These are phyloP conservation scores for Scomber colias DNA, from an alignment of 2,113 vertebrate genomes.

Conservation along the genomic window DNA sequence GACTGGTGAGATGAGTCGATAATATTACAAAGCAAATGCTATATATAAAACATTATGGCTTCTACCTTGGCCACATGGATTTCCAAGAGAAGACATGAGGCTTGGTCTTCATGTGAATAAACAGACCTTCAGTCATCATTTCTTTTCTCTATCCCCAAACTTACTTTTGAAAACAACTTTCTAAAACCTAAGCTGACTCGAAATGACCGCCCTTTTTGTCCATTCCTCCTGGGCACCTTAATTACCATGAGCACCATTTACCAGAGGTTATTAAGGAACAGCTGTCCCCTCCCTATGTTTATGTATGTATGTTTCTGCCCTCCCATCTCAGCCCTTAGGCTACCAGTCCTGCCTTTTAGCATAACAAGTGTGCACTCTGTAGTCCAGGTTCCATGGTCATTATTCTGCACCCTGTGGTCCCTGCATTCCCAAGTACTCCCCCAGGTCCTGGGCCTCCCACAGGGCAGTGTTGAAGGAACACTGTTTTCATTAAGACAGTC, in stretches of 20 bases:
- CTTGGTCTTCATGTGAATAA: background rate
- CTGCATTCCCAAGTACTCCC: conserved; percentile 71
- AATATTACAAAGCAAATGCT: no score
- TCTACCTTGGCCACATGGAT: no score
- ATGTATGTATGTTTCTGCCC: conserved; percentile 70
- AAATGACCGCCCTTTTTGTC: conserved; percentile 34
- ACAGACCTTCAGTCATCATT: background rate
- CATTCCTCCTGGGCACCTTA: conserved; percentile 63
- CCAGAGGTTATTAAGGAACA: conserved; percentile 75
- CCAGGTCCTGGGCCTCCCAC: conserved; percentile 62
- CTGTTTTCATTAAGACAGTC: conserved; percentile 82
- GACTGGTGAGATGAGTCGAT: background rate
- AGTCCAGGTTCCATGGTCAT: conserved; percentile 74
- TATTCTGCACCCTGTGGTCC: conserved; percentile 79
- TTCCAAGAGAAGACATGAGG: no score
- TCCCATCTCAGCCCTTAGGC: conserved; percentile 68
- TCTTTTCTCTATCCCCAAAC: conserved; percentile 31
- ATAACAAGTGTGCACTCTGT: conserved; percentile 73
- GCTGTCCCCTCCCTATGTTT: conserved; percentile 67
- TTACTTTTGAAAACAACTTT: conserved; percentile 49
- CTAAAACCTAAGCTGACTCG: conserved; percentile 8
- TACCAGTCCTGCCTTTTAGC: conserved; percentile 74
- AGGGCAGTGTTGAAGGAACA: conserved; percentile 63
- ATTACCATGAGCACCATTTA: conserved; percentile 73
- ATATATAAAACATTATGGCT: no score